phyloP scores from a whole-genome alignment of 2,888 invertebrate species.

The Tanytarsus gracilentus region DNA sequence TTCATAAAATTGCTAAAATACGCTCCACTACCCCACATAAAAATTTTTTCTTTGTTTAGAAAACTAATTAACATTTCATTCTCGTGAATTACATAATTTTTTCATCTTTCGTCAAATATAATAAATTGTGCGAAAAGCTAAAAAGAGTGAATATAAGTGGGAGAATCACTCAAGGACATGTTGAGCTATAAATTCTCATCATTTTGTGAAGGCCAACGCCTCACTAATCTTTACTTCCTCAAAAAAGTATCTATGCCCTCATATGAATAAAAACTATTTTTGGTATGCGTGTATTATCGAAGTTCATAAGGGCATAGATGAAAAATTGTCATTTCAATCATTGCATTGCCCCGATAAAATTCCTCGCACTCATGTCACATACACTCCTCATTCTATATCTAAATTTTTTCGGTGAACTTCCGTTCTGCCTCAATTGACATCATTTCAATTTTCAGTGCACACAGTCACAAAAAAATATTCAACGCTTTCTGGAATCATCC shows the following conservation, averaged over 20 bases:
- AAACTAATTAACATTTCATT: too few relatives aligned
- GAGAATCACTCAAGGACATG: slow-evolving; percentile 19
- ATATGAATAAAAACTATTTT: background rate
- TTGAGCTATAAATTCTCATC: background rate
- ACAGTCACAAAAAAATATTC: too few relatives aligned
- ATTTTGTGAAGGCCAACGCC: slow-evolving; percentile 14
- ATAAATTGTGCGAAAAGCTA: background rate
- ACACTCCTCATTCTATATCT: background rate
- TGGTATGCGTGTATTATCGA: too few relatives aligned
- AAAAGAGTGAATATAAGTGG: background rate
- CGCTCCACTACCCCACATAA: too few relatives aligned
- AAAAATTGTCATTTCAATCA: background rate
- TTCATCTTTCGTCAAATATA: background rate
- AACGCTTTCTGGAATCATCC: background rate
- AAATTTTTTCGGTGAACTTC: background rate
- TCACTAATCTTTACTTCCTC: slow-evolving; percentile 13
- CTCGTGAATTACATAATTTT: background rate
- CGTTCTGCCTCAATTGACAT: slow-evolving; percentile 22
- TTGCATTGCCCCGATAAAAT: background rate
- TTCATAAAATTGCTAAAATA: too few relatives aligned
- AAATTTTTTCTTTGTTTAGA: too few relatives aligned
- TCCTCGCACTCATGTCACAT: background rate
- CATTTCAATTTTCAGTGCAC: background rate
- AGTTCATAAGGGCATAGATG: background rate
- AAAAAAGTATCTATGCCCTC: background rate